phyloP scores from a whole-genome alignment of 2,113 vertebrate species.

The Microcebus murinus region DNA sequence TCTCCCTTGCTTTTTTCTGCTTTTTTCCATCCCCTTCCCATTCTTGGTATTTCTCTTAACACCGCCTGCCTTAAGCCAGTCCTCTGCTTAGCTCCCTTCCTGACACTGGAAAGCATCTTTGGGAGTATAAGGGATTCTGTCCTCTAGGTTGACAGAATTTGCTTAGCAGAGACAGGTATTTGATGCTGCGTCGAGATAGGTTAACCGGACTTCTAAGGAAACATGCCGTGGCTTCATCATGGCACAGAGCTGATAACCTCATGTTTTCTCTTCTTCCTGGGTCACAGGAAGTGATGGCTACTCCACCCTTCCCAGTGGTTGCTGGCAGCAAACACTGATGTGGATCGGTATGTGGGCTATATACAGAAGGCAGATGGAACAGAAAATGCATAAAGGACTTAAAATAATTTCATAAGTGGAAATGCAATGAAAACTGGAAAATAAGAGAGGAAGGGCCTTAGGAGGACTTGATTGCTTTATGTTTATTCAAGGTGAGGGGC shows the following conservation, averaged over 20 bases:
- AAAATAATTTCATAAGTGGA: background rate
- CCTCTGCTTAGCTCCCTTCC: background rate
- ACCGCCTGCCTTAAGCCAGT: background rate
- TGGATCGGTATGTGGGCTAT: background rate
- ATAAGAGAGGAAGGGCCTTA: background rate
- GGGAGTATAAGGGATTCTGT: background rate
- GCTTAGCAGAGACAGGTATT: background rate
- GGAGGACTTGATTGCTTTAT: background rate
- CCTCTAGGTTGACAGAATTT: background rate
- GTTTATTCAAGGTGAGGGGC: background rate
- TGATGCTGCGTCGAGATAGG: background rate
- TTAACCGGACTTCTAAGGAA: conserved; percentile 38
- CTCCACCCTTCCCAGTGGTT: conserved; percentile 75
- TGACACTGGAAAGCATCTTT: background rate
- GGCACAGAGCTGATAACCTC: background rate
- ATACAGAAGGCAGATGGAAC: background rate
- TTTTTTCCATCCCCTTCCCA: background rate
- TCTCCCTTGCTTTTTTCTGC: background rate
- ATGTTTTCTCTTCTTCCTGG: conserved; percentile 68
- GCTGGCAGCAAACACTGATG: background rate
- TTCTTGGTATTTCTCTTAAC: background rate
- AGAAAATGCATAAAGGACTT: background rate
- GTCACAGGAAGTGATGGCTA: conserved; percentile 64
- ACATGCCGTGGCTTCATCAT: background rate
- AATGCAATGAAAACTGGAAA: background rate